Percentiles rank a stretch among this genome's conserved stretches.
phyloP scores from a whole-genome alignment of 2,797 vertebrate genomes.

The Fistularia commersonii region DNA sequence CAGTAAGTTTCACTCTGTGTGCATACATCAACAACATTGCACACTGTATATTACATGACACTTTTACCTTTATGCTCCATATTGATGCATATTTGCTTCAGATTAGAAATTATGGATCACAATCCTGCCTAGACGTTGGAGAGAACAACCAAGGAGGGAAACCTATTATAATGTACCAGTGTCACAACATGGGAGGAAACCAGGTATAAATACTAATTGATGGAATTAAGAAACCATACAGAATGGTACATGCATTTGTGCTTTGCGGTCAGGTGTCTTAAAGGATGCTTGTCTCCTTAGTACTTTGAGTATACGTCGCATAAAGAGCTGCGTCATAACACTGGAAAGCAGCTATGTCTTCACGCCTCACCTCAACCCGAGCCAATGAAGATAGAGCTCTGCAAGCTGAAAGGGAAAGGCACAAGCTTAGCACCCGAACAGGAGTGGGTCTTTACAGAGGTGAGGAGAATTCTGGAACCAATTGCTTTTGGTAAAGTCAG shows the following conservation, averaged over 20 bases:
- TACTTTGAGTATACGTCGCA: slow-evolving; percentile 91
- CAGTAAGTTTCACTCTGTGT: slow-evolving; percentile 73
- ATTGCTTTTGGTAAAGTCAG: not conserved
- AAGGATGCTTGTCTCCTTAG: slow-evolving; percentile 61
- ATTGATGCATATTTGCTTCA: slow-evolving; percentile 48
- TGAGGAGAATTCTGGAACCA: slow-evolving; percentile 51
- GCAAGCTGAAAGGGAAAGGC: slow-evolving; percentile 80
- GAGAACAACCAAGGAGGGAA: slow-evolving; percentile 88
- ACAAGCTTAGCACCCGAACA: slow-evolving; percentile 76
- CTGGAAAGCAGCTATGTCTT: slow-evolving; percentile 90
- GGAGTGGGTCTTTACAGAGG: slow-evolving; percentile 86
- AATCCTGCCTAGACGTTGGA: slow-evolving; percentile 86
- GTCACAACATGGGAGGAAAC: slow-evolving; percentile 96
- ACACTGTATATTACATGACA: not conserved
- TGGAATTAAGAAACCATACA: too few relatives aligned
- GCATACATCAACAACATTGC: not conserved
- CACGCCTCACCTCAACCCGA: slow-evolving; percentile 51
- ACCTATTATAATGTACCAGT: slow-evolving; percentile 88
- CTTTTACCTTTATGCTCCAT: not conserved
- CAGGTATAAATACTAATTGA: slow-evolving; percentile 74
- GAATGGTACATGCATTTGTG: too few relatives aligned
- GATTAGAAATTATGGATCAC: slow-evolving; percentile 84
- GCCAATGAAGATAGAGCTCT: slow-evolving; percentile 73
- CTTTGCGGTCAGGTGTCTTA: slow-evolving; percentile 3
- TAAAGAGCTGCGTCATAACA: slow-evolving; percentile 91